Percentiles rank a stretch among this genome's conserved stretches.
phyloP scores from a whole-genome alignment of 53 echinoderm and acorn worm genomes.

The Mesocentrotus franciscanus region DNA sequence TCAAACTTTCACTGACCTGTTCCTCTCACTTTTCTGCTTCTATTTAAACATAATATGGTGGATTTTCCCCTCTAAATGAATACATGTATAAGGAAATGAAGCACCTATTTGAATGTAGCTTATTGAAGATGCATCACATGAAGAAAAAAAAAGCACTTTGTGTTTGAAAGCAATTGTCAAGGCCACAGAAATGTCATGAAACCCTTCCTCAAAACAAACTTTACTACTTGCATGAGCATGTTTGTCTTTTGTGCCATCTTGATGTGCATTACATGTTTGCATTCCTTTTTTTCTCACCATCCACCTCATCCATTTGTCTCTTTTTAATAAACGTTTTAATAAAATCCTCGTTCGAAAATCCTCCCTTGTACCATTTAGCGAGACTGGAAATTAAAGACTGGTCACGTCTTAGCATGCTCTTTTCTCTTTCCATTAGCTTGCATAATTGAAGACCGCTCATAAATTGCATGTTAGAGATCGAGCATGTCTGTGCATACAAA shows the following conservation, averaged over 20 bases:
- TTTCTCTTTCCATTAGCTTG: slow-evolving; percentile 60
- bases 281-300: background rate
- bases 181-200: background rate
- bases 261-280: slow-evolving; percentile 32
- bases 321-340: slow-evolving; percentile 2
- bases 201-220: background rate
- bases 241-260: slow-evolving; percentile 44
- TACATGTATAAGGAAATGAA: background rate
- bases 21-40: too few species aligned
- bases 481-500: slow-evolving; percentile 59
- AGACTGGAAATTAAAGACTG: slow-evolving; percentile 56
- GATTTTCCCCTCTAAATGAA: too few species aligned
- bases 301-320: background rate
- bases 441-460: slow-evolving; percentile 63
- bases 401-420: slow-evolving; percentile 48
- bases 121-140: background rate
- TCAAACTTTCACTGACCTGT: too few species aligned
- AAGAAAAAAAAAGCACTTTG: background rate
- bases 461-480: slow-evolving; percentile 60
- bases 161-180: background rate
- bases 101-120: background rate
- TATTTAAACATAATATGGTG: too few species aligned
- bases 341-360: slow-evolving; percentile 18
- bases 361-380: slow-evolving; percentile 30
- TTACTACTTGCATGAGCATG: slow-evolving; percentile 27